Percentiles rank a stretch among this genome's conserved stretches.
These are phyloP conservation scores for Drosophila insularis DNA, from an alignment of 1,140 invertebrate genomes.

Conservation along the genomic window DNA sequence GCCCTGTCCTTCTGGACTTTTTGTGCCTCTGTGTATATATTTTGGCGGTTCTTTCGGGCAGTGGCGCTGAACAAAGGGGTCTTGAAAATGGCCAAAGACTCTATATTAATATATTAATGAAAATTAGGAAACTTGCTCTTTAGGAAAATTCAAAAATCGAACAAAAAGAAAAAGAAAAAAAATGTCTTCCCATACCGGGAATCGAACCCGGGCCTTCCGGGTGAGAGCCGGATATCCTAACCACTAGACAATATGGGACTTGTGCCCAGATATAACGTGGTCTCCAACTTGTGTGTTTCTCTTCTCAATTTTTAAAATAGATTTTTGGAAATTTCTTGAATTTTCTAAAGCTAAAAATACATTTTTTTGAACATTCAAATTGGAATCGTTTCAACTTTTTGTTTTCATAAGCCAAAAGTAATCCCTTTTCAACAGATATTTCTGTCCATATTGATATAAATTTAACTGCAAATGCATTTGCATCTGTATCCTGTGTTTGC, in stretches of 20 bases:
- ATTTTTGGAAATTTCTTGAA: background rate
- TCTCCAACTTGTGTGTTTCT: background rate
- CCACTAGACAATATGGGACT: slow-evolving; percentile 22
- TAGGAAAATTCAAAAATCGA: too few species aligned
- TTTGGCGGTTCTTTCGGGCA: background rate
- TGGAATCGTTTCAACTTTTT: background rate
- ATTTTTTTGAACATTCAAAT: background rate
- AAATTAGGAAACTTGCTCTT: too few species aligned
- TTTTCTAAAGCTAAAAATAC: background rate
- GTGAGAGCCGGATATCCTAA: slow-evolving; percentile 22
- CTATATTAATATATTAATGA: too few species aligned
- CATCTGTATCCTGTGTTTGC: slow-evolving; percentile 28
- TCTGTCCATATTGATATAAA: slow-evolving; percentile 27
- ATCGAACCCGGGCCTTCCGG: slow-evolving; percentile 21
- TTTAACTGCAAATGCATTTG: slow-evolving; percentile 16
- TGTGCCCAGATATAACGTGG: background rate
- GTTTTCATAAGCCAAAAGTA: background rate
- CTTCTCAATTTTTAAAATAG: too few species aligned
- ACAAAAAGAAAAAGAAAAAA: background rate
- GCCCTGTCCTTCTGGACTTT: slow-evolving; percentile 17
- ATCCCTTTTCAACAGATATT: background rate
- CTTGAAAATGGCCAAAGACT: too few species aligned
- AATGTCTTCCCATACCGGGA: slow-evolving; percentile 3
- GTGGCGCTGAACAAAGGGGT: background rate
- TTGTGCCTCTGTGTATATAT: too few species aligned